These are phyloP conservation scores for Penaeus indicus DNA, from an alignment of 1,140 invertebrate genomes.

Conservation along the genomic window DNA sequence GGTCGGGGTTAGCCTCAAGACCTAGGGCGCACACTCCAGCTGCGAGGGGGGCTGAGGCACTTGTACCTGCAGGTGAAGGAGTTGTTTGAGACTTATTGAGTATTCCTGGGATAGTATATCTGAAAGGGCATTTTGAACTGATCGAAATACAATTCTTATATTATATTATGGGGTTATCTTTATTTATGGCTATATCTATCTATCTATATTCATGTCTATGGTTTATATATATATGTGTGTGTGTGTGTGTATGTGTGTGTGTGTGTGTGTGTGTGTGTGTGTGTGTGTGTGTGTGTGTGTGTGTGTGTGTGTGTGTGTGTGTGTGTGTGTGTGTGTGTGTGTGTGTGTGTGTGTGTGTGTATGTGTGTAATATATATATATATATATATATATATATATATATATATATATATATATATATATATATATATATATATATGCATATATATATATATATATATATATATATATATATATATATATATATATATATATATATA, in stretches of 20 bases:
- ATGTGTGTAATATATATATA: neutral
- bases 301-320: neutral
- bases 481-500: too few relatives aligned
- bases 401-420: neutral
- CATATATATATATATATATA: neutral
- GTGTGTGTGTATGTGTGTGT: neutral
- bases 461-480: neutral
- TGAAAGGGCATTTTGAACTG: too few relatives aligned
- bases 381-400: neutral
- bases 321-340: neutral
- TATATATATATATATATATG: neutral
- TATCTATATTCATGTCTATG: too few relatives aligned
- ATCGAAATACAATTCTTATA: too few relatives aligned
- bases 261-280: neutral
- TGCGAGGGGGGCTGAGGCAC: conserved; percentile 94
- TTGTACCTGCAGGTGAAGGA: conserved; percentile 77
- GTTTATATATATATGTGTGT: neutral
- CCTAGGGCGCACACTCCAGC: conserved; percentile 95
- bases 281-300: neutral
- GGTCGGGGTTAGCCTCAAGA: conserved; percentile 90
- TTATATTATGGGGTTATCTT: neutral
- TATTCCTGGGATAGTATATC: too few relatives aligned
- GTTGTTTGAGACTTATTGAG: too few relatives aligned
- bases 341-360: neutral
- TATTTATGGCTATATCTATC: too few relatives aligned